Base-by-base conservation (phyloP, 1,140 invertebrate species). In the Trichoplusia ni region DNA sequence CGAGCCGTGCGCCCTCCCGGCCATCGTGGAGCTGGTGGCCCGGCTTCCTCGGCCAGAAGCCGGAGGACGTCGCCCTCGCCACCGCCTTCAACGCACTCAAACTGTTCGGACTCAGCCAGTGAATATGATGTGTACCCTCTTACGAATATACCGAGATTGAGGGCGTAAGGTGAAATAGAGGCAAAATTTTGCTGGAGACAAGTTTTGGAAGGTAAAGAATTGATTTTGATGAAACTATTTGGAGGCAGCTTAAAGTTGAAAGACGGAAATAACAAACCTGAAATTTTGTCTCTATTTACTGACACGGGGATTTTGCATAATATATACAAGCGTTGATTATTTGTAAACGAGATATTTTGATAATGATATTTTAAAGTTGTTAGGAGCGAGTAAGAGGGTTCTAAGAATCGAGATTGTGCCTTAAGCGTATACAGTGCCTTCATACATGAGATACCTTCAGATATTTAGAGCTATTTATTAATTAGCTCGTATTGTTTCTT, bases 51-150 rank as follows among this genome's bases (percentile, higher is more conserved):
- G 93, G 94, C 53, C 95, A 95, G 81, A 93, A 93, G 23, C 95
- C 97, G 0, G 96, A 97, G 87, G 97, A 98, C 86, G 95, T 99
- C 11, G 98, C 98, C 0, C 90, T 98, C 58, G 94, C 96, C 29
- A 98, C 97, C 6, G 97, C 98, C 46, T 97, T 97, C 80, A 99
- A 98, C 91, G 97, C 98, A 61, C 92, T 98, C 25, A 98, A 97
- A 91, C 84, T 99, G 9, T 99, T 98, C 89, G 97, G 97, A 18
- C 91, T 99, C 49, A 96, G 95, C 82, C 94, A 95, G 92, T 95
- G 38, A 58, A 38, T 8, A 7, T 9, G 18, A 2, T 14, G 4
- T 44, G n/a, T 4, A 44, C 14, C 19, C 29, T 33, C 29, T 33
- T 33, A 33, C 29, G 9, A n/a, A n/a, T n/a, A n/a, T n/a, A n/a